phyloP scores from a whole-genome alignment of 2,113 vertebrate genomes.

The Emydocephalus ijimae region DNA sequence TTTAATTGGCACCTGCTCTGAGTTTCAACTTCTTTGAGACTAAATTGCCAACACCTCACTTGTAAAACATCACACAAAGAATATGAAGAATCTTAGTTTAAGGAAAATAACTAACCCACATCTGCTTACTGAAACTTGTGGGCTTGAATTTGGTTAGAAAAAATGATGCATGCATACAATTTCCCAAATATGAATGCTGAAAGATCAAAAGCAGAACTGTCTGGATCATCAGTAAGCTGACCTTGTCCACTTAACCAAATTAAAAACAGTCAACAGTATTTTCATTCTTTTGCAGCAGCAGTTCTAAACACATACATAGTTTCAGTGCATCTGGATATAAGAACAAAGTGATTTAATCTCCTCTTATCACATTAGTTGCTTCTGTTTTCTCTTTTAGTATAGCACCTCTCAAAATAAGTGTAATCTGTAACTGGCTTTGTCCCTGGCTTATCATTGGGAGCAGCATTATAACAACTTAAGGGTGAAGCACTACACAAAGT shows the following conservation, averaged over 20 bases:
- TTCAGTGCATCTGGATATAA: neutral
- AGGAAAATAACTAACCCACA: slow-evolving; percentile 26
- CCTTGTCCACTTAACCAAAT: slow-evolving; percentile 9
- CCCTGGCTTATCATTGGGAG: neutral
- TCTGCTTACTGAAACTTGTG: slow-evolving; percentile 18
- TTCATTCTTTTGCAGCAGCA: slow-evolving; percentile 27
- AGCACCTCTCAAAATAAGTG: neutral
- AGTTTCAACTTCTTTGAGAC: slow-evolving; percentile 51
- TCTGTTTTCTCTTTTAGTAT: slow-evolving; percentile 28
- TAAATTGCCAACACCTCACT: slow-evolving; percentile 19
- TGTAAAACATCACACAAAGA: slow-evolving; percentile 37
- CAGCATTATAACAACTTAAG: slow-evolving; percentile 20
- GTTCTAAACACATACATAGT: neutral
- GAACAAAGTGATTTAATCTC: slow-evolving; percentile 15
- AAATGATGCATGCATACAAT: neutral
- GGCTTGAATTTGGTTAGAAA: slow-evolving; percentile 4
- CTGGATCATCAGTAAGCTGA: neutral
- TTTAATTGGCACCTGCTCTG: slow-evolving; percentile 95
- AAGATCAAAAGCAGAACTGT: neutral
- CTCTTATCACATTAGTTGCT: slow-evolving; percentile 15
- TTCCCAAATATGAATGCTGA: neutral
- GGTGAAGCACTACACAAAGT: neutral
- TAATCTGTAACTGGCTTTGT: slow-evolving; percentile 1
- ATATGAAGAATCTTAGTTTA: slow-evolving; percentile 22
- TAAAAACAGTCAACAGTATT: slow-evolving; percentile 15